Conservation (phyloP, 2,113 vertebrate species). For the Laterallus jamaicensis region DNA sequence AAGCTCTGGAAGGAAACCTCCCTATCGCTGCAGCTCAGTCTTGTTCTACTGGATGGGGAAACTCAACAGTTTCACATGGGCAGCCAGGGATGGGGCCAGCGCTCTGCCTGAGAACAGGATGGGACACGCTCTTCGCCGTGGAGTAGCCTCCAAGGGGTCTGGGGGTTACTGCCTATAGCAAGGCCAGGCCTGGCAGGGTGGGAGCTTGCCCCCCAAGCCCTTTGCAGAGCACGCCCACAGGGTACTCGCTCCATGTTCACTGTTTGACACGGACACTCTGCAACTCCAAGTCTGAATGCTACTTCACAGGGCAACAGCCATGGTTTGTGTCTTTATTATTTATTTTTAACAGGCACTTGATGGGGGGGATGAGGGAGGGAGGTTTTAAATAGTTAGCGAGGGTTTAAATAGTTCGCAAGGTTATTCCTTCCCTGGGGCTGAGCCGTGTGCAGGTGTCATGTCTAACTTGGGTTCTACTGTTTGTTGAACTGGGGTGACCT, state of each 20-base stretch:
- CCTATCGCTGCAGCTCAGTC: neutral
- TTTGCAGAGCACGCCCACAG: rapidly evolving
- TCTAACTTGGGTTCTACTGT: neutral
- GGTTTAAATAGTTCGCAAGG: neutral
- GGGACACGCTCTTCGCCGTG: neutral
- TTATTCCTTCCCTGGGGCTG: neutral
- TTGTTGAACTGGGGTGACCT: neutral
- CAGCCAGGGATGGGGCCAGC: neutral
- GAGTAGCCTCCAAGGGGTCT: neutral
- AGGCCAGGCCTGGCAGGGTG: neutral
- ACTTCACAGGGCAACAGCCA: neutral
- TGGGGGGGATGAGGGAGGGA: neutral
- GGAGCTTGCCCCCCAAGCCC: neutral
- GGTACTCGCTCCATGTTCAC: too few relatives aligned
- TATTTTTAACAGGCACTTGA: neutral
- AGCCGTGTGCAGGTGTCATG: neutral
- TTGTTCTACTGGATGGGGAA: neutral
- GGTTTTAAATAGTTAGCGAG: neutral
- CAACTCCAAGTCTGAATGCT: neutral
- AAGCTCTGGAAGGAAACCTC: constrained; percentile 18
- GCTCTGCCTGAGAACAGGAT: neutral
- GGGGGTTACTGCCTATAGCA: neutral
- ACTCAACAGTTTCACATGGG: neutral
- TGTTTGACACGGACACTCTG: neutral
- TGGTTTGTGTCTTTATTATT: neutral